Evolutionary conservation across 2,888 invertebrate species (phyloP), one percentile per base, ranked within the genome.

Genomic region (Amphipoea oculea): DNA sequence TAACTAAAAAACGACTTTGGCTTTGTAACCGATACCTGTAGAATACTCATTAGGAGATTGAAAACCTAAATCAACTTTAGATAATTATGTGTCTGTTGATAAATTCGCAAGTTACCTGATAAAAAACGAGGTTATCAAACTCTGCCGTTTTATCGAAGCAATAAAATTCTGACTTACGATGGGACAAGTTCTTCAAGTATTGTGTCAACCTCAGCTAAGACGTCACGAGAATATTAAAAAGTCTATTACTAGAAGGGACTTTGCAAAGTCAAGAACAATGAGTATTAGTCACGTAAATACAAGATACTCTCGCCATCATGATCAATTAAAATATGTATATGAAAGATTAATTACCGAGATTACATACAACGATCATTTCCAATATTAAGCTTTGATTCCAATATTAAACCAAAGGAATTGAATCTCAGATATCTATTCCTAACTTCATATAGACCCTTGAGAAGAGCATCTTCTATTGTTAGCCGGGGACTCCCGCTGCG

Each of bases 91-190:
- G 20, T 63, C n/a, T 57, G 48, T 72, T 77, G 60, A 86, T 70
- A 78, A 78, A 76, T 83, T 76, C 40, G 65, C 78, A 23, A 68
- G 60, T 62, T 67, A 73, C 65, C 66, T 85, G 82, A 76, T 86
- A 80, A 78, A 85, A 82, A 85, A 87, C 68, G 72, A 76, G 87
- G 85, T 81, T 81, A 85, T 67, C 76, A 87, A 85, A 81, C 71
- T 85, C 70, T 87, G 73, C n/a, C 63, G 65, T 83, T 65, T 81
- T 78, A 73, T 70, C 60, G n/a, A 71, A 60, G 62, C 45, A 65
- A 82, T 84, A 73, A 73, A 81, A 76, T 73, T 85, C 36, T 76
- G 78, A 87, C 84, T 75, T 79, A 80, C 66, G 71, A 70, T 77
- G 73, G 66, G 69, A 85, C 79, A 72, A 83, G 77, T 75, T 87